A percentile compares a stretch with the other conserved stretches of the same genome.
Evolutionary conservation across 2,113 vertebrate species (phyloP).

Genomic region (Tylochromis polylepis): DNA sequence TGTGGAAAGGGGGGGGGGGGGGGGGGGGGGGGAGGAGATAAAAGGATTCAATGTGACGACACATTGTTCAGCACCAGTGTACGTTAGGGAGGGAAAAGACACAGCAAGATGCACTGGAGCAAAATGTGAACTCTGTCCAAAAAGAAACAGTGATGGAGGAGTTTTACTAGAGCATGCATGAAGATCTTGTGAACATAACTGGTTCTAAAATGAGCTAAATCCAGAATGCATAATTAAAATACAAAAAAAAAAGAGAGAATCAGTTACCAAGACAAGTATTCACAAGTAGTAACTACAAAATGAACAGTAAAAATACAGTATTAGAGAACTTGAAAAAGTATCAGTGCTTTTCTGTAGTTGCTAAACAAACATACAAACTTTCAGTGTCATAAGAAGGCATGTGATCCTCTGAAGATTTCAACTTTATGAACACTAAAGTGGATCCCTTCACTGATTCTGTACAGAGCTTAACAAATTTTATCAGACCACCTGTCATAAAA

Average conservation of each 20-base stretch:
- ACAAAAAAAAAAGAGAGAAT: neutral
- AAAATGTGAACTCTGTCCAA: neutral
- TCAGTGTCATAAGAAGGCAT: conserved; percentile 4
- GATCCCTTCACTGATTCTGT: neutral
- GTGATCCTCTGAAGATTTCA: neutral
- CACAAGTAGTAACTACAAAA: neutral
- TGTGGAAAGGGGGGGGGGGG: neutral
- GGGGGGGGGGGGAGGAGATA: neutral
- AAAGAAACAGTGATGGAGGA: neutral
- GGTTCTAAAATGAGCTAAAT: neutral
- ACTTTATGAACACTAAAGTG: neutral
- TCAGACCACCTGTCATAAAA: neutral
- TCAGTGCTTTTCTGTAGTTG: conserved; percentile 25
- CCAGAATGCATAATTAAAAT: neutral
- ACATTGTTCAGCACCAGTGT: conserved; percentile 66
- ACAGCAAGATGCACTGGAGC: neutral
- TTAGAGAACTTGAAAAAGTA: neutral
- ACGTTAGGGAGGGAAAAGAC: neutral
- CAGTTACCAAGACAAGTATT: neutral
- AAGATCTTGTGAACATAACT: neutral
- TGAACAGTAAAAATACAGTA: conserved; percentile 1
- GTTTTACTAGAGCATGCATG: neutral
- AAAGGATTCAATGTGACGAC: conserved; percentile 34
- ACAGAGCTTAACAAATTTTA: neutral
- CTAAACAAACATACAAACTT: conserved; percentile 18